Percentiles rank a stretch among this genome's conserved stretches.
These are phyloP conservation scores for Oligia fasciuncula DNA, from an alignment of 2,888 invertebrate genomes.

Conservation along the genomic window DNA sequence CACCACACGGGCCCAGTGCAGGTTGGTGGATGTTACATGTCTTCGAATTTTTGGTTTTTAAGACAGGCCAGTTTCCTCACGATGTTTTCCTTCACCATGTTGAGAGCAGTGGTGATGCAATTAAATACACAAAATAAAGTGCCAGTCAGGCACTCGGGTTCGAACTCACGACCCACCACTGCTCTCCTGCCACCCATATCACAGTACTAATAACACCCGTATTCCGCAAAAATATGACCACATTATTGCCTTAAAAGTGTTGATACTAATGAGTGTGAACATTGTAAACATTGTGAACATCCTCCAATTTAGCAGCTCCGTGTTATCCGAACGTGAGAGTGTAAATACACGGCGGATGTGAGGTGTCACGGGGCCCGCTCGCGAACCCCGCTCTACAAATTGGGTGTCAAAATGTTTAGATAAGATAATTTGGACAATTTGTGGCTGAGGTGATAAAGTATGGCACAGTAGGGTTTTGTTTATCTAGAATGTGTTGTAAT, in stretches of 20 bases:
- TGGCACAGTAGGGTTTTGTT: constrained; percentile 20
- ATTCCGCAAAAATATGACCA: not conserved
- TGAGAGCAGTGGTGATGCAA: too few relatives aligned
- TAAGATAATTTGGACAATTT: constrained; percentile 68
- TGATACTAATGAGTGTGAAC: constrained; percentile 49
- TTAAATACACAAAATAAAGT: too few relatives aligned
- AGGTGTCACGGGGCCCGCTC: constrained; percentile 40
- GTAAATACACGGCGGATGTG: constrained; percentile 58
- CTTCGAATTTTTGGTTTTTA: too few relatives aligned
- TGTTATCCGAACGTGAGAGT: constrained; percentile 57
- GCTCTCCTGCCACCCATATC: too few relatives aligned
- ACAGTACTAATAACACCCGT: not conserved
- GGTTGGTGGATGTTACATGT: too few relatives aligned
- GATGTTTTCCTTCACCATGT: too few relatives aligned
- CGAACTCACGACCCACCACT: too few relatives aligned
- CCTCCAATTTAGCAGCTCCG: constrained; percentile 63
- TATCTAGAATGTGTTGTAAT: constrained; percentile 7
- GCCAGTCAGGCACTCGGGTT: too few relatives aligned
- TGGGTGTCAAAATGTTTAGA: constrained; percentile 68
- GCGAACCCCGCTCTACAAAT: constrained; percentile 58
- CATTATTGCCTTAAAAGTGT: not conserved
- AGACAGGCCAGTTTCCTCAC: too few relatives aligned
- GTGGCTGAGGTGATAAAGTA: constrained; percentile 54
- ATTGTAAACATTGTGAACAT: constrained; percentile 49
- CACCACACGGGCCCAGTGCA: too few relatives aligned